Percentiles rank a stretch among this genome's conserved stretches.
These are phyloP conservation scores for Nannoperca australis DNA, from an alignment of 2,797 vertebrate genomes.

Conservation along the genomic window DNA sequence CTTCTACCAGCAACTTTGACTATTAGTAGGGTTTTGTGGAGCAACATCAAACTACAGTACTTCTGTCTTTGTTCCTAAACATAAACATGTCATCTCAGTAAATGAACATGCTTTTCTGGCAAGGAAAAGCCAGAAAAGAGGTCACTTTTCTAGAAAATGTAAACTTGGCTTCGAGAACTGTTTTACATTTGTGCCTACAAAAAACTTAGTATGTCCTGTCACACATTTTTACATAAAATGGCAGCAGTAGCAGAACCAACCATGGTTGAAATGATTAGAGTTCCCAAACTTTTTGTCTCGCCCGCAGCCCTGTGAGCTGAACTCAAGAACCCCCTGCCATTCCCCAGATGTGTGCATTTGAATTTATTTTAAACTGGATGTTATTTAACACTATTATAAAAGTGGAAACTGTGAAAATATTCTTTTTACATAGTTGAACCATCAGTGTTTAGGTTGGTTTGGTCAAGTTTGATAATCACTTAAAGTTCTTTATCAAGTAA, in stretches of 20 bases:
- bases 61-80: neutral
- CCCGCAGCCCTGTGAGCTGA: neutral
- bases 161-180: too few species aligned
- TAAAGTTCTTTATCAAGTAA: neutral
- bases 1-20: too few species aligned
- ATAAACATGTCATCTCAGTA: neutral
- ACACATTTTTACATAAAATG: neutral
- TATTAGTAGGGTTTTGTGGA: neutral
- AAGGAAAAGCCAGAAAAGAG: neutral
- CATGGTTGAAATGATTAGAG: neutral
- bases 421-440: neutral
- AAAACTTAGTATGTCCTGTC: neutral
- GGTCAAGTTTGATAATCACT: neutral
- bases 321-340: neutral
- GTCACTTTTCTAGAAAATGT: neutral
- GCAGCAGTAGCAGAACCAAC: slow-evolving; percentile 8
- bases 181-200: neutral
- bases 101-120: neutral
- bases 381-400: neutral
- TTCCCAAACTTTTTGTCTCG: neutral
- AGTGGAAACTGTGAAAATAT: neutral
- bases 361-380: neutral
- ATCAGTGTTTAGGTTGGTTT: neutral
- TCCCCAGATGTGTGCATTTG: neutral
- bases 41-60: neutral